Percentiles rank a stretch among this genome's conserved stretches.
phyloP scores from a whole-genome alignment of 2,797 vertebrate species.

The Sebastiscus albofasciatus region DNA sequence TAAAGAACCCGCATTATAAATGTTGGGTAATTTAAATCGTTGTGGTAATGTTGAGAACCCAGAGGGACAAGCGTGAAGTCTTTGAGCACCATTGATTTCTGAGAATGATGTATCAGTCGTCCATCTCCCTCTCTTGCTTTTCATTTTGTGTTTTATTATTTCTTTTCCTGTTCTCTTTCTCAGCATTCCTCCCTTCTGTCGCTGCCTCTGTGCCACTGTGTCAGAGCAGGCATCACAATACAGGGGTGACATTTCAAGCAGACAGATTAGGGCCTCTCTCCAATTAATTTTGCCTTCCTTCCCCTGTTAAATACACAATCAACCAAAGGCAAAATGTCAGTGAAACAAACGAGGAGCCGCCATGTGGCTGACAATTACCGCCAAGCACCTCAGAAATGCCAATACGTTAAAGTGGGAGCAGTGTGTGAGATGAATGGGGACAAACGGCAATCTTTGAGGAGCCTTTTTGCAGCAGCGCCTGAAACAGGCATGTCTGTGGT shows the following conservation, averaged over 20 bases:
- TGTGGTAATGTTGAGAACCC: conserved; percentile 27
- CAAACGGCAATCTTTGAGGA: conserved; percentile 55
- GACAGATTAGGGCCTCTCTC: conserved; percentile 84
- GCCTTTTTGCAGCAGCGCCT: conserved; percentile 22
- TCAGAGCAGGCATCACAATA: conserved; percentile 69
- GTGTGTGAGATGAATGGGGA: conserved; percentile 73
- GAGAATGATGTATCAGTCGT: neutral
- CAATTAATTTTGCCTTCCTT: conserved; percentile 85
- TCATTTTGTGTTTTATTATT: neutral
- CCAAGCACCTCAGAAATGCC: conserved; percentile 83
- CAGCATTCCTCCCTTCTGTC: conserved; percentile 1
- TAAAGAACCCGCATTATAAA: neutral
- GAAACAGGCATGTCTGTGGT: neutral
- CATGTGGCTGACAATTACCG: conserved; percentile 82
- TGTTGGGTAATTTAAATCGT: conserved; percentile 20
- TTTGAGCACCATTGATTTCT: conserved; percentile 13
- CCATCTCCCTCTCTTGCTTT: neutral
- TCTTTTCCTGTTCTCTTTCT: neutral
- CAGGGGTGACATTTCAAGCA: conserved; percentile 86
- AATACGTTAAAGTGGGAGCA: conserved; percentile 81
- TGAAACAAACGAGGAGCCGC: conserved; percentile 80
- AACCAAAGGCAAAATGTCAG: conserved; percentile 87
- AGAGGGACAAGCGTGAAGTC: neutral
- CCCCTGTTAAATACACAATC: conserved; percentile 86
- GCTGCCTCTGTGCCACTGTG: conserved; percentile 51